Evolutionary conservation across 2,888 invertebrate species (phyloP), one percentile per base, ranked within the genome.

Genomic region (Heteromyza rotundicornis): DNA sequence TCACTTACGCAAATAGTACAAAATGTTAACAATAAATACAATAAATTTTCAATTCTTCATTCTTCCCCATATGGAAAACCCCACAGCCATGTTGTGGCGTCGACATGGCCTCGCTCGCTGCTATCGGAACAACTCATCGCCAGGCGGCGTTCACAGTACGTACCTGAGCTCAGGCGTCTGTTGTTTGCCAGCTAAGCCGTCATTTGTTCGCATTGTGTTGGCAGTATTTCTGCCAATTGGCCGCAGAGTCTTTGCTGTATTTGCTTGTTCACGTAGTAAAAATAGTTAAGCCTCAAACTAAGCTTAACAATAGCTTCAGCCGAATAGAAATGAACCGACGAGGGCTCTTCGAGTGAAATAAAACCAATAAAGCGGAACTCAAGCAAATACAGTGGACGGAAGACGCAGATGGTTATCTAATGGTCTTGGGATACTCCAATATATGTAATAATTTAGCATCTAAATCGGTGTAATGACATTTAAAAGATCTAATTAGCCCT

Each of bases 1-100:
- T 68, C 67, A 68, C 67, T 68, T 68, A 67, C 68, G 58, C 52
- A 68, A 68, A 68, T 68, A 67, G 59, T 65, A 68, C 68, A 68
- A 22, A 23, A 24, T 57, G 63, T 66, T 62, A 63, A 61, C 64
- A 60, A 64, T 66, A 63, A 64, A 64, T 59, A 54, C 59, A 59
- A 66, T 60, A 66, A 66, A 64, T 59, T 66, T 63, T 56, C 35
- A 27, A 57, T 54, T 19, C 57, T 59, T 52, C 55, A 62, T 57
- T 56, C 23, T 24, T 10, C 32, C 16, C 50, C 49, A 24, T 44
- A 50, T 49, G 50, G 36, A 57, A 57, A 57, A 35, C 50, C 57
- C 58, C 40, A 35, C 17, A 59, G 52, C 58, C 52, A 40, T 17
- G 16, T 27, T 19, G 47, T 19, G 8, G 35, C 32, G 16, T n/a